Evolutionary conservation across 2,113 vertebrate genomes (phyloP), one percentile per base, ranked within the genome.

Genomic region (Toxotes jaculatrix): DNA sequence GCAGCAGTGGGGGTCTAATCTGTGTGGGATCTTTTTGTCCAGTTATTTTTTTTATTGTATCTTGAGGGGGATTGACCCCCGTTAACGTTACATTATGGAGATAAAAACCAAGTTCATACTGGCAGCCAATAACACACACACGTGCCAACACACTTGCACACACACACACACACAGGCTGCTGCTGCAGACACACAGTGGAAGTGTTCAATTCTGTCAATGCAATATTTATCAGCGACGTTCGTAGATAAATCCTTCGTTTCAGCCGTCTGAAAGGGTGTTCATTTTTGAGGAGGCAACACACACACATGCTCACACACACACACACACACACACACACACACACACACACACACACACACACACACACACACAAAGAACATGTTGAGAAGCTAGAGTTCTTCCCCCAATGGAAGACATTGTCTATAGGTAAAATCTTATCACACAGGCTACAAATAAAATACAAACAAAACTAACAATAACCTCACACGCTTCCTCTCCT

Each of bases 121-220:
- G 47, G 59, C 82, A 69, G 49, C 19, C 34, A 27, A 53, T 14
- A 49, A 45, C 56, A 23, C 62, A 80, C 66, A 65, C 19, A 67
- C 71, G 64, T 65, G 56, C 34, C 63, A 64, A 51, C 57, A 57
- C 64, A 71, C 59, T 69, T 77, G 63, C 67, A 67, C 77, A 59
- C 51, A 73, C 72, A 78, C 73, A 76, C 74, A 57, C 7, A 14
- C 1, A 43, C 4, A 27, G 27, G 27, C 27, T 27, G 32, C n/a
- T 36, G 55, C 21, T 17, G 55, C 40, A 7, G 2, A 67, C 62
- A 77, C 69, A 76, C 57, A 82, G 36, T 67, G 87, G 85, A 91
- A 86, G 83, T 89, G 73, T 90, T 92, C 83, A 90, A 80, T 92
- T 84, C 56, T 86, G 81, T 74, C 12, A 12, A 82, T 87, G 81